Percentiles rank a stretch among this genome's conserved stretches.
Conservation (phyloP, 2,113 vertebrate genomes). For the Phasianus colchicus region DNA sequence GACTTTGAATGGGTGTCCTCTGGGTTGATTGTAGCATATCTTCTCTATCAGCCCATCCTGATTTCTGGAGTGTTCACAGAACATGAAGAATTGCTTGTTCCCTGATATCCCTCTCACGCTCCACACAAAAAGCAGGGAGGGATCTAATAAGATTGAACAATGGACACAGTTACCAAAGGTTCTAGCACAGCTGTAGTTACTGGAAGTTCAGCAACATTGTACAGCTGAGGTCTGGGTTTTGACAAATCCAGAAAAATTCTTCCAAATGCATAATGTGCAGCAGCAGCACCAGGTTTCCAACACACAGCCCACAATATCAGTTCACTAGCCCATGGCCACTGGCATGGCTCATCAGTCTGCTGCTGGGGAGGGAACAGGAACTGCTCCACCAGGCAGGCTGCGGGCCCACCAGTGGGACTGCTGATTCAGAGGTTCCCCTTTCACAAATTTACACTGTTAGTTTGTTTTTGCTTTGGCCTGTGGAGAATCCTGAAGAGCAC, state of each 20-base stretch:
- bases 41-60: slow-evolving; percentile 18
- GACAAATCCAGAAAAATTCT: neutral
- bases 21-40: neutral
- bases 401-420: neutral
- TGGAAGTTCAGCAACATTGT: neutral
- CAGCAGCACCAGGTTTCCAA: neutral
- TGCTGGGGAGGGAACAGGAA: too few species aligned
- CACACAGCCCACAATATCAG: neutral
- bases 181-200: neutral
- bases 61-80: slow-evolving; percentile 38
- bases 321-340: neutral
- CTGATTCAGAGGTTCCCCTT: neutral
- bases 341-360: neutral
- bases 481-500: neutral
- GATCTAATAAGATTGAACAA: slow-evolving; percentile 13
- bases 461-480: neutral
- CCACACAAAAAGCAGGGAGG: neutral
- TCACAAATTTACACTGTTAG: neutral
- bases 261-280: neutral
- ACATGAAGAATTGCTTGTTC: slow-evolving; percentile 63
- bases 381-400: neutral
- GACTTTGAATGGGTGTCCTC: slow-evolving; percentile 25
- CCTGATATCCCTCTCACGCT: slow-evolving; percentile 60
- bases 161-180: neutral
- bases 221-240: neutral